These are phyloP conservation scores for Oppia nitens DNA, from an alignment of 1,140 invertebrate species.

Conservation along the genomic window DNA sequence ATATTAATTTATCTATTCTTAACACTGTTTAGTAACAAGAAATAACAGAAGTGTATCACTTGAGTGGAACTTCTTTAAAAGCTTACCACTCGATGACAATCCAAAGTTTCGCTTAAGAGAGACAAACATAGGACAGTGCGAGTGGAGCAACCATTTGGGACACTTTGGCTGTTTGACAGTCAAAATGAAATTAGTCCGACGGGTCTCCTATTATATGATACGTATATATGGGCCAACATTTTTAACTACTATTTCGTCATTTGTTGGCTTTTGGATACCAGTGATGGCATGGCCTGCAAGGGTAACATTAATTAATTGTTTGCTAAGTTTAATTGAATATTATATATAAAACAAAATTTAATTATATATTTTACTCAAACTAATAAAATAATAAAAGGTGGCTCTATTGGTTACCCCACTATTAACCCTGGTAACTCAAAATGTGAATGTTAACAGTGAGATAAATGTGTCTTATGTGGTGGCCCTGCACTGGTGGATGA, in stretches of 20 bases:
- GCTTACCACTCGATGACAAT: neutral
- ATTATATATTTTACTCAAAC: too few species aligned
- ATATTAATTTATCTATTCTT: neutral
- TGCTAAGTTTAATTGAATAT: too few species aligned
- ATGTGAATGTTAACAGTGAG: slow-evolving; percentile 6
- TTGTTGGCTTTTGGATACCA: neutral
- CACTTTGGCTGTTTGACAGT: neutral
- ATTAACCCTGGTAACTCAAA: slow-evolving; percentile 1
- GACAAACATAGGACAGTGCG: neutral
- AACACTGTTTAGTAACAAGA: neutral
- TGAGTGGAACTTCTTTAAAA: neutral
- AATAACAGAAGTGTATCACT: neutral
- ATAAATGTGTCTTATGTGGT: slow-evolving; percentile 9
- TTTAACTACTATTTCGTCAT: neutral
- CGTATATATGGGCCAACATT: neutral
- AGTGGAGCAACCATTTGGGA: neutral
- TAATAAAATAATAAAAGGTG: neutral
- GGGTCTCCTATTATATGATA: neutral
- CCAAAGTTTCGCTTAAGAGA: neutral
- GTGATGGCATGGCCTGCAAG: neutral
- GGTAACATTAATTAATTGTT: too few species aligned
- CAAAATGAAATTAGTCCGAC: neutral
- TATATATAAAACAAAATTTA: too few species aligned
- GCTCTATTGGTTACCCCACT: neutral
- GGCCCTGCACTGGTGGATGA: slow-evolving; percentile 14